Base-by-base conservation (phyloP, 2,888 invertebrate genomes). In the Podabrus alpinus region DNA sequence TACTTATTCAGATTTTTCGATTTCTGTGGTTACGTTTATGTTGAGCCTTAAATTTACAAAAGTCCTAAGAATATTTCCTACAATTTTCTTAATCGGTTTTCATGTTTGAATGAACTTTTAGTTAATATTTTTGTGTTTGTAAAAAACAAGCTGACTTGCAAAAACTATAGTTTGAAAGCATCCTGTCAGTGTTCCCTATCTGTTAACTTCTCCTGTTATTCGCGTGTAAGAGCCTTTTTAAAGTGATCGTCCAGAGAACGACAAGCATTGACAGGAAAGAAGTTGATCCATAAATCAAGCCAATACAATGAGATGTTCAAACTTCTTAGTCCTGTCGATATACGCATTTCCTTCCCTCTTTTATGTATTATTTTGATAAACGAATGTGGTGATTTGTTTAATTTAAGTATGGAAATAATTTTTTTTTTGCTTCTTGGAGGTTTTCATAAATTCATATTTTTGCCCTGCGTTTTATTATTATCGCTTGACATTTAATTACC, bases 241-340 rank as follows among this genome's bases (percentile, higher is more conserved):
- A 74, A 71, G 70, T 69, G 68, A 71, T 75, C 72, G 75, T 66
- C 66, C 72, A 69, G 61, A 72, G 21, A 72, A 66, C 75, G 75
- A 72, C 75, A 72, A 69, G 75, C 71, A 68, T 64, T 72, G 75
- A 72, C 78, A 75, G 76, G 76, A 75, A 82, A 80, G 77, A 79
- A 77, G 79, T 79, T 77, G 73, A 73, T 68, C 70, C 76, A 78
- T 81, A 81, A 81, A 82, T 82, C 81, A 81, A 80, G 76, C 77
- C 79, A 78, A 79, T 78, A 81, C 81, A 82, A 81, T 80, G 80
- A 77, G 79, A 81, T 77, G 79, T 78, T 78, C 70, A 25, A 69
- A 69, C 66, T 69, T 25, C 24, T 21, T 60, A 25, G 60, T 21
- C 16, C 61, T 69, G 70, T 71, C 64, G 62, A 62, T 66, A 19